These are phyloP conservation scores for Myotis lucifugus DNA, from an alignment of 2,113 vertebrate genomes.

Conservation along the genomic window DNA sequence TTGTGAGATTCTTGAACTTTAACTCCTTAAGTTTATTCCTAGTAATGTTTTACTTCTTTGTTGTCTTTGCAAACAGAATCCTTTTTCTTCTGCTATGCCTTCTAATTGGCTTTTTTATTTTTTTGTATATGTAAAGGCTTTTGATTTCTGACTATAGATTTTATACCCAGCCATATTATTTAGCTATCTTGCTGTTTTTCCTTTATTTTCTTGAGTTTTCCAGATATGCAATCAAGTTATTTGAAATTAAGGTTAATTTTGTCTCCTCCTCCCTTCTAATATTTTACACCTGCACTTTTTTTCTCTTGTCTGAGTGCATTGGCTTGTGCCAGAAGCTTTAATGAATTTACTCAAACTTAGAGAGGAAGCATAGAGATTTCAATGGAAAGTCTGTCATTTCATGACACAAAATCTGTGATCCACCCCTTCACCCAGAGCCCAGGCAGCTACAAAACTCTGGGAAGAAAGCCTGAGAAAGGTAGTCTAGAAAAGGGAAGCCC, in stretches of 20 bases:
- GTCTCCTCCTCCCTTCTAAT: neutral
- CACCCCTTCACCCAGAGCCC: neutral
- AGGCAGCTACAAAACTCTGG: neutral
- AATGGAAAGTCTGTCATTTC: neutral
- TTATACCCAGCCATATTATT: neutral
- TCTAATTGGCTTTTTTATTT: neutral
- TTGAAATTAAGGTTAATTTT: neutral
- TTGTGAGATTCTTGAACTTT: neutral
- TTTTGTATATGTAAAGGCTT: neutral
- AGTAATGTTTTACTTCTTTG: neutral
- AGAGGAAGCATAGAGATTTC: neutral
- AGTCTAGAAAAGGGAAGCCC: neutral
- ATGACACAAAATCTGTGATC: neutral
- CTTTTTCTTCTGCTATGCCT: neutral
- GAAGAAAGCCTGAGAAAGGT: neutral
- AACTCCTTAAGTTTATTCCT: neutral
- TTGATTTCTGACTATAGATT: neutral
- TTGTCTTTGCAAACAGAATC: neutral
- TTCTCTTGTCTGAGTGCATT: neutral
- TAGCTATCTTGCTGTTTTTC: neutral
- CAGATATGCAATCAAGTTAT: neutral
- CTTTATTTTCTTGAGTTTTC: slow-evolving; percentile 1
- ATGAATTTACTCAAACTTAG: neutral
- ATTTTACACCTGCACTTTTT: neutral
- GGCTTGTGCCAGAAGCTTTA: neutral